Base-by-base conservation (phyloP, 2,113 vertebrate genomes). In the Stomatorhinus ivindoensis region DNA sequence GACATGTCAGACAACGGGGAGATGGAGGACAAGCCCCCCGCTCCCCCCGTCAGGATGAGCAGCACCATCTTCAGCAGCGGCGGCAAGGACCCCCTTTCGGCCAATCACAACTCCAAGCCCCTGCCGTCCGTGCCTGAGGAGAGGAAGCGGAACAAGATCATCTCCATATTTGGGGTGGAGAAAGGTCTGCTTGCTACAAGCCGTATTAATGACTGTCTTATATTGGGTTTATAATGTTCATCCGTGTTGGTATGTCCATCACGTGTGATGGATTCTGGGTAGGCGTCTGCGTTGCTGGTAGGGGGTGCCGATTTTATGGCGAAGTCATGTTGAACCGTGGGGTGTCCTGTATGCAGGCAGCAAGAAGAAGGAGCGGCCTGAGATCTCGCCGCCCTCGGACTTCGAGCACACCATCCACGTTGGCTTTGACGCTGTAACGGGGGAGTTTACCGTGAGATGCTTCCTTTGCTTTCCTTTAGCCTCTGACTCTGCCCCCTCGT, bases 361-460 rank as follows among this genome's bases (percentile, higher is more conserved):
- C 92, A 97, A 95, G 93, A 98, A 98, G 94, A 99, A 98, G 93
- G 98, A 99, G 91, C 95, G 98, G 58, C 98, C 98, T 88, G 98
- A 99, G 93, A 99, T 99, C 90, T 99, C 98, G 19, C 97, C 97
- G 0, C 98, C 98, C 0, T 99, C 98, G 88, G 98, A 99, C 91
- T 99, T 99, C 94, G 98, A 99, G 55, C 98, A 99, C 84, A 99
- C 98, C 86, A 99, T 99, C 90, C 98, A 99, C 86, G 98, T 99
- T 88, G 98, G 98, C 73, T 99, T 99, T 84, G 98, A 99, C 93
- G 97, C 98, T 76, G 97, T 99, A 86, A 99, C 98, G 24, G 98
- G 98, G 90, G 98, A 99, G 94, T 99, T 99, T 92, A 99, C 98
- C 91, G 98, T 99, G 93, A 97, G 97, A 97, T 65, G 76, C 51